A percentile compares a stretch with the other conserved stretches of the same genome.
Evolutionary conservation across 1,140 invertebrate species (phyloP).

Genomic region (Ips nitidus): DNA sequence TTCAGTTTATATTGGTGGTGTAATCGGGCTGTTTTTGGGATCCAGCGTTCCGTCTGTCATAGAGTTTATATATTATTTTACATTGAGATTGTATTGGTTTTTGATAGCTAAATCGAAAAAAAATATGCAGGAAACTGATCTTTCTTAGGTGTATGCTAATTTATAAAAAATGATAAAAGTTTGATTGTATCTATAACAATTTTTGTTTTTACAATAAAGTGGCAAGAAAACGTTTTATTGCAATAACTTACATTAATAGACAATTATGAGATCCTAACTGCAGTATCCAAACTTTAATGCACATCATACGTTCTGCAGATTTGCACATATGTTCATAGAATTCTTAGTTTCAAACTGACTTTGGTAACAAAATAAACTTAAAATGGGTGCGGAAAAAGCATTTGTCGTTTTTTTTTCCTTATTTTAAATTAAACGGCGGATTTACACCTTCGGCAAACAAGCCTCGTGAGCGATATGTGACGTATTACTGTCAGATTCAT

Average conservation of each 20-base stretch:
- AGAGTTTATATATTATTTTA: conserved; percentile 68
- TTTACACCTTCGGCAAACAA: conserved; percentile 31
- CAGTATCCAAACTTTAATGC: no score
- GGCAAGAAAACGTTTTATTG: no score
- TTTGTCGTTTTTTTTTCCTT: conserved; percentile 1
- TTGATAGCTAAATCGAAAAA: background rate
- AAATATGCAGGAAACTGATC: no score
- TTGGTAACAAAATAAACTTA: conserved; percentile 24
- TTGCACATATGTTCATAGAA: no score
- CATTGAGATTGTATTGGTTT: conserved; percentile 62
- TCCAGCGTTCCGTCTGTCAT: conserved; percentile 69
- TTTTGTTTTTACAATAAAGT: no score
- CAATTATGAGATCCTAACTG: no score
- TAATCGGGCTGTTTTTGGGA: conserved; percentile 69
- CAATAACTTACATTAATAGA: no score
- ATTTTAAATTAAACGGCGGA: conserved; percentile 24
- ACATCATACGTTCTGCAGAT: no score
- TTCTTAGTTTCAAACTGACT: no score
- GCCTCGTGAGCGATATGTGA: conserved; percentile 41
- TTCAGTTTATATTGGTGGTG: conserved; percentile 68
- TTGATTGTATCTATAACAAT: no score
- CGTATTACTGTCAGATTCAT: conserved; percentile 50
- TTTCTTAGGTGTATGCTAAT: no score
- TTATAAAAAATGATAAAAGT: no score
- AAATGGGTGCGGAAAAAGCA: conserved; percentile 17